phyloP scores from a whole-genome alignment of 2,797 vertebrate species.

The Jordanella pulchra region DNA sequence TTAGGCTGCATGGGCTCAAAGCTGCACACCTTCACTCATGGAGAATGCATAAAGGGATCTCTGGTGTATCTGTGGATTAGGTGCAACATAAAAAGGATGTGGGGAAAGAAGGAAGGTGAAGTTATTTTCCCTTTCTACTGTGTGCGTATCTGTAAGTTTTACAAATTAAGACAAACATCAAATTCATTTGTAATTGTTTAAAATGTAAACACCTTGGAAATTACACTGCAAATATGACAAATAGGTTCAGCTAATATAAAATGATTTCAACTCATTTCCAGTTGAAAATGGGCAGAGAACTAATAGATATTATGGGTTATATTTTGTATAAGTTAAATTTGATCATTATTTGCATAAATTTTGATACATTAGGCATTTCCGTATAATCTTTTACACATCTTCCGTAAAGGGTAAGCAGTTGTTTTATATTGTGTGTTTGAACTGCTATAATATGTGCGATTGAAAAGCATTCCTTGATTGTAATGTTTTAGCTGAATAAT shows the following conservation, averaged over 20 bases:
- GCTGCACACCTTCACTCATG: slow-evolving; percentile 60
- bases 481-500: too few relatives aligned
- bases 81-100: slow-evolving; percentile 29
- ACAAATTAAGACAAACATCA: not conserved
- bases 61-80: slow-evolving; percentile 63
- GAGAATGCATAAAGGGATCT: slow-evolving; percentile 72
- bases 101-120: slow-evolving; percentile 50
- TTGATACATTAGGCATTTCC: too few relatives aligned
- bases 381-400: too few relatives aligned
- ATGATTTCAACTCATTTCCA: not conserved
- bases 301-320: too few relatives aligned
- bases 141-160: slow-evolving; percentile 9
- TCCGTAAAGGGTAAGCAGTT: too few relatives aligned
- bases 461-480: too few relatives aligned
- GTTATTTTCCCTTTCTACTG: slow-evolving; percentile 33
- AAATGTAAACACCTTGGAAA: not conserved
- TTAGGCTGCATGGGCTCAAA: slow-evolving; percentile 61
- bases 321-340: too few relatives aligned
- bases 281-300: too few relatives aligned
- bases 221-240: not conserved
- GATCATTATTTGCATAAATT: too few relatives aligned
- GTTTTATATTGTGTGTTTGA: too few relatives aligned
- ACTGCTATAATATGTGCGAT: too few relatives aligned
- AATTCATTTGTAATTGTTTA: not conserved
- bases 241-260: not conserved